Evolutionary conservation across 1,140 invertebrate genomes (phyloP).

Genomic region (Spodoptera frugiperda): DNA sequence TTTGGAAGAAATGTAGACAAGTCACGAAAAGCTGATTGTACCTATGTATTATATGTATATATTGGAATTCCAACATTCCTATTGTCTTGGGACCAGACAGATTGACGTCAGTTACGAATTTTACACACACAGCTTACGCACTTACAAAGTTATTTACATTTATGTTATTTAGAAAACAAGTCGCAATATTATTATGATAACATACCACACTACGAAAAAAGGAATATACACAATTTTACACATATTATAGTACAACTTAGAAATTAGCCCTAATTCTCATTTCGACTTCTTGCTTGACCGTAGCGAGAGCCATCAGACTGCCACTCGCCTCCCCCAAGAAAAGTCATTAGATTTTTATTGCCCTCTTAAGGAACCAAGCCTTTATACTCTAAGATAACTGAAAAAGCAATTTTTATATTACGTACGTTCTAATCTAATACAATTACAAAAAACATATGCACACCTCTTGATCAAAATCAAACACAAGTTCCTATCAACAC

Average conservation of each 20-base stretch:
- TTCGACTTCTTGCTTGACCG: too few relatives aligned
- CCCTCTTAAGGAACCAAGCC: too few relatives aligned
- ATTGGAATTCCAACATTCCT: conserved; percentile 24
- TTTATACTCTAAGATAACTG: too few relatives aligned
- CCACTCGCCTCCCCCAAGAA: too few relatives aligned
- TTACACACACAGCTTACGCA: not conserved
- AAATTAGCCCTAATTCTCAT: too few relatives aligned
- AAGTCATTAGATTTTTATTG: too few relatives aligned
- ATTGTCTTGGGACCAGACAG: not conserved
- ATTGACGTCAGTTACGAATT: conserved; percentile 5
- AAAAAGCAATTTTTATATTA: too few relatives aligned
- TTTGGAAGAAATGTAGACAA: conserved; percentile 8
- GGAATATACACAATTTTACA: too few relatives aligned
- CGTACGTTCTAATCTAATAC: too few relatives aligned
- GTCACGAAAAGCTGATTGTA: conserved; percentile 10
- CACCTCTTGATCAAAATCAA: not conserved
- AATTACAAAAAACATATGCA: too few relatives aligned
- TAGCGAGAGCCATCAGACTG: too few relatives aligned
- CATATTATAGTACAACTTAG: too few relatives aligned
- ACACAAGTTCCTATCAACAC: not conserved
- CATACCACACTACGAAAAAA: not conserved
- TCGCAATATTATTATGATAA: not conserved
- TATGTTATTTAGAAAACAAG: not conserved
- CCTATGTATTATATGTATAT: not conserved
- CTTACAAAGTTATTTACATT: not conserved